These are phyloP conservation scores for Gephyroberyx darwinii DNA, from an alignment of 2,797 vertebrate genomes.

Conservation along the genomic window DNA sequence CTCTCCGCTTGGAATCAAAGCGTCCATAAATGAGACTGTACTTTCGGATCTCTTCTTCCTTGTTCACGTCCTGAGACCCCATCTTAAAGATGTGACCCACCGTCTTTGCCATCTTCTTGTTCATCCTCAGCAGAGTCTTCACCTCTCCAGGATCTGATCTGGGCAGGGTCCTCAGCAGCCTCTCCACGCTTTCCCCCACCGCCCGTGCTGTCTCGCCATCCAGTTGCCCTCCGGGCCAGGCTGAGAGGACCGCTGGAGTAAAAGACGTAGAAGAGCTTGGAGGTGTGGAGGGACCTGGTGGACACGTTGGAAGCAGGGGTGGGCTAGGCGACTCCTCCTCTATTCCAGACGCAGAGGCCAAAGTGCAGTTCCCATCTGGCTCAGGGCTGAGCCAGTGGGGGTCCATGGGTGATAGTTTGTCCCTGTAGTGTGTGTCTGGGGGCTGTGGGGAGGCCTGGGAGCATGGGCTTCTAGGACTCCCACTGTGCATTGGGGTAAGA, in stretches of 20 bases:
- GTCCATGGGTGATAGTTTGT: conserved; percentile 88
- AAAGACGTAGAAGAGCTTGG: conserved; percentile 77
- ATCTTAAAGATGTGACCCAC: conserved; percentile 97
- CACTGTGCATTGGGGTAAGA: conserved; percentile 84
- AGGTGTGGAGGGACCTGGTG: conserved; percentile 75
- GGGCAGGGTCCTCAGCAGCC: conserved; percentile 89
- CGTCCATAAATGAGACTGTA: conserved; percentile 96
- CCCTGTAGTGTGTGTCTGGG: conserved; percentile 83
- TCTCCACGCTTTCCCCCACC: conserved; percentile 90
- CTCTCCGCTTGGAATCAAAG: conserved; percentile 93
- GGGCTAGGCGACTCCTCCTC: conserved; percentile 85
- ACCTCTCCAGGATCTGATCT: conserved; percentile 86
- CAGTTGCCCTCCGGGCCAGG: conserved; percentile 83
- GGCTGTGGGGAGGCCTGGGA: conserved; percentile 89
- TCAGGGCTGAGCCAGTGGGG: conserved; percentile 90
- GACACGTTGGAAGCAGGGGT: conserved; percentile 66
- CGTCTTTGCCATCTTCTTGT: conserved; percentile 94
- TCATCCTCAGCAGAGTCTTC: conserved; percentile 90
- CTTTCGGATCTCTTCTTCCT: conserved; percentile 94
- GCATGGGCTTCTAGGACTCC: conserved; percentile 90
- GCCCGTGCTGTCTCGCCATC: conserved; percentile 87
- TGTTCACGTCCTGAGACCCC: conserved; percentile 86
- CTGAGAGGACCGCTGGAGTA: conserved; percentile 63
- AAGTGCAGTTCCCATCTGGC: conserved; percentile 76
- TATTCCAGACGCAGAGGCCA: conserved; percentile 76